A percentile compares a stretch with the other conserved stretches of the same genome.
These are phyloP conservation scores for Cecidostiba fungosa DNA, from an alignment of 2,888 invertebrate genomes.

Conservation along the genomic window DNA sequence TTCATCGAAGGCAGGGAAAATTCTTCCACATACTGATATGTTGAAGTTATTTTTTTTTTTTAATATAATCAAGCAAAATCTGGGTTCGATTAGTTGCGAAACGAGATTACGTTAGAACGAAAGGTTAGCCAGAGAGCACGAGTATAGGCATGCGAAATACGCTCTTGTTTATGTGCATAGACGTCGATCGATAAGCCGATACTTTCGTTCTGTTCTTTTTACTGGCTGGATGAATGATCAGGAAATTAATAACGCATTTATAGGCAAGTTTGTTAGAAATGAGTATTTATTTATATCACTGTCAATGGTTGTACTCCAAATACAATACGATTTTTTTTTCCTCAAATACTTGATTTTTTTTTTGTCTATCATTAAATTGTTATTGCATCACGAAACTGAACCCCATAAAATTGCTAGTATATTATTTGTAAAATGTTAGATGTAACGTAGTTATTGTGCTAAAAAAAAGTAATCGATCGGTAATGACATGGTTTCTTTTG, in stretches of 20 bases:
- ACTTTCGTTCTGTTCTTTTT: not conserved
- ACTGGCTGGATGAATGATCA: not conserved
- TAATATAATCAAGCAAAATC: too few species aligned
- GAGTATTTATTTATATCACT: constrained; percentile 59
- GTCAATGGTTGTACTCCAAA: constrained; percentile 52
- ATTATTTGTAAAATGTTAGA: constrained; percentile 49
- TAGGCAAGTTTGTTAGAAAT: constrained; percentile 50
- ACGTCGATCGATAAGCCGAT: not conserved
- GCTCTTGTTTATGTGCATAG: not conserved
- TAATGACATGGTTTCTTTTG: constrained; percentile 28
- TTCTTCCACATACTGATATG: not conserved
- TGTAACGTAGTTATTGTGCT: constrained; percentile 59
- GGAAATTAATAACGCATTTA: not conserved
- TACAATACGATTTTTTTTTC: constrained; percentile 48
- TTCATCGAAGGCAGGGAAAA: not conserved
- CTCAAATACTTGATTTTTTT: constrained; percentile 37
- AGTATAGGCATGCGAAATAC: too few species aligned
- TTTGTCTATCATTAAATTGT: constrained; percentile 42
- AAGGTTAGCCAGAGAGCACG: too few species aligned
- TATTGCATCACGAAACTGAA: constrained; percentile 50
- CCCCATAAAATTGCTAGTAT: constrained; percentile 19
- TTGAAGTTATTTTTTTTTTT: too few species aligned
- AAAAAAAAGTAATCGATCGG: constrained; percentile 46
- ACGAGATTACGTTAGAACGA: too few species aligned
- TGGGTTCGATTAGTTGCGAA: too few species aligned